phyloP scores from a whole-genome alignment of 2,797 vertebrate genomes.

The Arnoldichthys spilopterus region DNA sequence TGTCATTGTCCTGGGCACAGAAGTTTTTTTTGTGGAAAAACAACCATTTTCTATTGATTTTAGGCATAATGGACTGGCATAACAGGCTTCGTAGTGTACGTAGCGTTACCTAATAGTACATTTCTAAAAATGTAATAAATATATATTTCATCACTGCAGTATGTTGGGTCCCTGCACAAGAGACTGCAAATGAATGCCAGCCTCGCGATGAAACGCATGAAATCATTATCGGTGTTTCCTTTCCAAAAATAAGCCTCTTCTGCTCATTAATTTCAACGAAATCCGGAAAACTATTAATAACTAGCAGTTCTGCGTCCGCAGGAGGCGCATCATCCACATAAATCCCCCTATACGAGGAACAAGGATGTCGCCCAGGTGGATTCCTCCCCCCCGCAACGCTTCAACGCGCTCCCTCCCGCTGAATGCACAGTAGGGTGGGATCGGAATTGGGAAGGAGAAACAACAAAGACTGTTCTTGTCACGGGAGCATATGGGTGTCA shows the following conservation, averaged over 20 bases:
- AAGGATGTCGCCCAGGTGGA: constrained; percentile 40
- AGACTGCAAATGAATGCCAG: constrained; percentile 25
- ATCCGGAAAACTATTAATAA: constrained; percentile 10
- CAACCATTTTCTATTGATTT: no score
- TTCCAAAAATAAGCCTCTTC: not conserved
- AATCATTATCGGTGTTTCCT: constrained; percentile 17
- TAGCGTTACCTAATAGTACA: no score
- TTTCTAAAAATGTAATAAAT: no score
- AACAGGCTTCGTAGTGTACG: no score
- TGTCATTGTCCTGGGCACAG: no score
- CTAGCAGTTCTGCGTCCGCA: not conserved
- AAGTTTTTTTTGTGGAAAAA: no score
- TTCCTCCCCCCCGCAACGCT: constrained; percentile 19
- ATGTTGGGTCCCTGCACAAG: not conserved
- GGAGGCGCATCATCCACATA: constrained; percentile 31
- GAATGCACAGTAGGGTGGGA: constrained; percentile 35
- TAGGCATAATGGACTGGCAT: no score
- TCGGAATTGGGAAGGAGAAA: constrained; percentile 25
- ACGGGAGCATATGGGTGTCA: constrained; percentile 43
- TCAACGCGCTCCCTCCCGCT: constrained; percentile 1
- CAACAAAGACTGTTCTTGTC: constrained; percentile 47
- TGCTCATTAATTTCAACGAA: constrained; percentile 10
- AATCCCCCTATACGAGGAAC: constrained; percentile 33
- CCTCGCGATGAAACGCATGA: not conserved
- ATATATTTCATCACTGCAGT: no score